A percentile compares a stretch with the other conserved stretches of the same genome.
Evolutionary conservation across 2,113 vertebrate species (phyloP).

Genomic region (Cnemophilus loriae): DNA sequence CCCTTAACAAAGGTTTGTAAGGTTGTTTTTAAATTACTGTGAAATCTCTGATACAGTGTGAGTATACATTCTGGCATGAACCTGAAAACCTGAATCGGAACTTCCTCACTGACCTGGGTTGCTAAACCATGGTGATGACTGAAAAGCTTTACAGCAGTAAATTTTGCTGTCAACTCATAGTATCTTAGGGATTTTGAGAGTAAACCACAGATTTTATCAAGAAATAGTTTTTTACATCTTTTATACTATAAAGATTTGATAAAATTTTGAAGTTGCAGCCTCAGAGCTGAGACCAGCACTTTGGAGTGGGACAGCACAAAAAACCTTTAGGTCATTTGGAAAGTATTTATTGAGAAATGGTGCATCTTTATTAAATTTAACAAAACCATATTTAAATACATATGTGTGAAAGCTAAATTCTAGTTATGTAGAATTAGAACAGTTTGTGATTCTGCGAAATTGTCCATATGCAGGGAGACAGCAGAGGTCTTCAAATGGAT

Average conservation of each 20-base stretch:
- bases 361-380: background rate
- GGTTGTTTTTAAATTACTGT: background rate
- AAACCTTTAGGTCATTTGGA: background rate
- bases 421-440: background rate
- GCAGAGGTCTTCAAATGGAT: background rate
- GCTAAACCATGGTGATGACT: background rate
- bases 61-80: background rate
- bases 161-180: background rate
- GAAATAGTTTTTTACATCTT: background rate
- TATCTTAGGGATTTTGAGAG: background rate
- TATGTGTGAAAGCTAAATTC: background rate
- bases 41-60: background rate
- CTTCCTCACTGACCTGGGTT: background rate
- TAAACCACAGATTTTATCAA: background rate
- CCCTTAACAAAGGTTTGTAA: background rate
- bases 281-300: background rate
- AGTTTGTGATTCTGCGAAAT: background rate
- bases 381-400: background rate
- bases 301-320: background rate
- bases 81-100: background rate
- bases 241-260: background rate
- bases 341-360: background rate
- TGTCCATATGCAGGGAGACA: background rate
- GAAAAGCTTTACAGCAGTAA: background rate
- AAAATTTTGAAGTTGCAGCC: background rate